Conservation (phyloP, 1,140 invertebrate genomes). For the Hyposmocoma kahamanoa region DNA sequence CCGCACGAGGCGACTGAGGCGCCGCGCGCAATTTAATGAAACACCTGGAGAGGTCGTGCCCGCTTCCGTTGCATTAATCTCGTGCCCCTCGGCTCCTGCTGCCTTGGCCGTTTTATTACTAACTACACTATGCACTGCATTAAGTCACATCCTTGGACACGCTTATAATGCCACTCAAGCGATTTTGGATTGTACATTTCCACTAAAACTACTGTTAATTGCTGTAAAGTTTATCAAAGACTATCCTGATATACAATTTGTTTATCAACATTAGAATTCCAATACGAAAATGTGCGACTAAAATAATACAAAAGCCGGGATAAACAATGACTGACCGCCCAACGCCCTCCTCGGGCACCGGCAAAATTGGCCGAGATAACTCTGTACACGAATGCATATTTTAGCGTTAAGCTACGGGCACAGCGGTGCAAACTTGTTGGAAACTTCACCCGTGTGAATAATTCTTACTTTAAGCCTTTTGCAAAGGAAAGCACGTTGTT, state of each 20-base stretch:
- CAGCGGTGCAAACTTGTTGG: constrained; percentile 54
- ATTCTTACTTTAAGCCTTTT: constrained; percentile 53
- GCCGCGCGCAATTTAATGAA: constrained; percentile 68
- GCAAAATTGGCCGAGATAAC: constrained; percentile 61
- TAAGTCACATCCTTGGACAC: no score
- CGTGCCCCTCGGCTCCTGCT: constrained; percentile 32
- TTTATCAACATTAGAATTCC: no score
- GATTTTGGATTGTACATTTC: no score
- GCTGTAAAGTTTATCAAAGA: no score
- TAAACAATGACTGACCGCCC: constrained; percentile 54
- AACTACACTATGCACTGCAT: no score
- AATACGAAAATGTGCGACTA: constrained; percentile 6
- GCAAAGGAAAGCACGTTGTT: constrained; percentile 14
- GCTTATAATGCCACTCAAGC: no score
- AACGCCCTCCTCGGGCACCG: constrained; percentile 39
- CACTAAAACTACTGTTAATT: no score
- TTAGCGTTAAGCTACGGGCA: constrained; percentile 58
- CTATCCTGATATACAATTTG: no score
- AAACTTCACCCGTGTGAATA: constrained; percentile 57
- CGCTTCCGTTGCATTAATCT: constrained; percentile 68
- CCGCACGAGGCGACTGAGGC: constrained; percentile 55
- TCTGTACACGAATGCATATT: constrained; percentile 64
- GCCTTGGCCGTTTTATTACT: no score
- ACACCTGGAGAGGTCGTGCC: constrained; percentile 65
- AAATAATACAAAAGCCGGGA: constrained; percentile 27